Percentiles rank a stretch among this genome's conserved stretches.
Evolutionary conservation across 2,888 invertebrate genomes (phyloP).

Genomic region (Scaptomyza tumidula): DNA sequence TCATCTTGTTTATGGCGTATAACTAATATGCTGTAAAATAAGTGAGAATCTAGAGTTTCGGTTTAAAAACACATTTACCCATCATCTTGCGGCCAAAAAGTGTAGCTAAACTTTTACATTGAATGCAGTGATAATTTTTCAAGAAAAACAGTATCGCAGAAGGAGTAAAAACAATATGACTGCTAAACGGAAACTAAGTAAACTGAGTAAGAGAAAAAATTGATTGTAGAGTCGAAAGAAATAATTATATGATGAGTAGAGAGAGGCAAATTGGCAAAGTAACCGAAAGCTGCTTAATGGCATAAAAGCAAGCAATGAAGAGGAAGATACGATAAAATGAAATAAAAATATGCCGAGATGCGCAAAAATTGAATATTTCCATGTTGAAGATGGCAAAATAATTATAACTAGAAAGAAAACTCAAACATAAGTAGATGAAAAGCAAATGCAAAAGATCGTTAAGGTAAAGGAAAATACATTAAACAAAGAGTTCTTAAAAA

Average conservation of each 20-base stretch:
- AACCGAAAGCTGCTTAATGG: constrained; percentile 27
- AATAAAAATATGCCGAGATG: constrained; percentile 1
- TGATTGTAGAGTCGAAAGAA: constrained; percentile 13
- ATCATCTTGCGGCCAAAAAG: constrained; percentile 43
- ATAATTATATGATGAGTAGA: constrained; percentile 17
- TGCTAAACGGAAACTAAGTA: neutral
- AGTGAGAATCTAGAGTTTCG: constrained; percentile 64
- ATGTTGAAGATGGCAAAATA: neutral
- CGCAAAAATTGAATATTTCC: neutral
- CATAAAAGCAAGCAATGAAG: constrained; percentile 2
- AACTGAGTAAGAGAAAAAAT: neutral
- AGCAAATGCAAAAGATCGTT: neutral
- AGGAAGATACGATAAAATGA: constrained; percentile 9
- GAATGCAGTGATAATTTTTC: constrained; percentile 52
- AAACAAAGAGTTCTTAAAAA: neutral
- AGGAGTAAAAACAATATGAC: neutral
- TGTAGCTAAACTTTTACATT: constrained; percentile 18
- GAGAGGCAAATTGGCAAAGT: neutral
- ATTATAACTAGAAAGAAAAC: neutral
- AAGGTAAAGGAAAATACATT: neutral
- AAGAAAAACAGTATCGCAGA: neutral
- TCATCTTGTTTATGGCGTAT: constrained; percentile 76
- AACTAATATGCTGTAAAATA: constrained; percentile 78
- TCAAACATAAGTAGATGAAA: neutral
- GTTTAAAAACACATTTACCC: constrained; percentile 74